phyloP scores from a whole-genome alignment of 2,888 invertebrate genomes.

The Limnephilus marmoratus region DNA sequence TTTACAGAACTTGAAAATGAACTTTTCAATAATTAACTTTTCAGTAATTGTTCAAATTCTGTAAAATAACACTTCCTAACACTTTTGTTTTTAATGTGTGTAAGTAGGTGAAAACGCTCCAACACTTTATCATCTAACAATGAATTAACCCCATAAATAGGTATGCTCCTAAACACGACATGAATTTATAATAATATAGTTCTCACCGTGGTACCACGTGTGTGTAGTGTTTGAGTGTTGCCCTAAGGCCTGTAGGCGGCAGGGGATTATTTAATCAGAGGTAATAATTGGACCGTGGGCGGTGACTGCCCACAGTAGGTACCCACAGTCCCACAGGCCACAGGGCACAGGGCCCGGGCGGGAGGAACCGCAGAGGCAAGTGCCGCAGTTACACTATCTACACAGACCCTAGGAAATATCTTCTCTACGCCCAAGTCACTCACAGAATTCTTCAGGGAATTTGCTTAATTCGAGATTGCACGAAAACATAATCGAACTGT shows the following conservation, averaged over 20 bases:
- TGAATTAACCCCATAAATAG: neutral
- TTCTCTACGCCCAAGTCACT: no score
- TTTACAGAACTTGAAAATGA: no score
- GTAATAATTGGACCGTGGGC: conserved; percentile 57
- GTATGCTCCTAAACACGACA: neutral
- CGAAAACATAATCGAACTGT: no score
- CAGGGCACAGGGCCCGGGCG: conserved; percentile 28
- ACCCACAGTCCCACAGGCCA: conserved; percentile 10
- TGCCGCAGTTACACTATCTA: no score
- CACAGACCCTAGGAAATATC: no score
- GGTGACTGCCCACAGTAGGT: conserved; percentile 13
- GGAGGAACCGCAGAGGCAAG: neutral
- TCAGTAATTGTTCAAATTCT: no score
- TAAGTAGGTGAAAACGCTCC: neutral
- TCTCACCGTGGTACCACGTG: neutral
- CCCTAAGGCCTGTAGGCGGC: neutral
- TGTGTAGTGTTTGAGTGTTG: neutral
- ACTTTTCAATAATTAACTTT: no score
- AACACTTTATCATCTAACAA: neutral
- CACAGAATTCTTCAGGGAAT: no score
- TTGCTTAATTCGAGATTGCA: no score
- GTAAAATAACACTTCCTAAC: no score
- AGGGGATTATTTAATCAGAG: conserved; percentile 60
- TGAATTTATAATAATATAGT: neutral
- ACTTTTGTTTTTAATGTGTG: no score